A percentile compares a stretch with the other conserved stretches of the same genome.
Conservation (phyloP, 1,140 invertebrate genomes). For the Drosophila varians region DNA sequence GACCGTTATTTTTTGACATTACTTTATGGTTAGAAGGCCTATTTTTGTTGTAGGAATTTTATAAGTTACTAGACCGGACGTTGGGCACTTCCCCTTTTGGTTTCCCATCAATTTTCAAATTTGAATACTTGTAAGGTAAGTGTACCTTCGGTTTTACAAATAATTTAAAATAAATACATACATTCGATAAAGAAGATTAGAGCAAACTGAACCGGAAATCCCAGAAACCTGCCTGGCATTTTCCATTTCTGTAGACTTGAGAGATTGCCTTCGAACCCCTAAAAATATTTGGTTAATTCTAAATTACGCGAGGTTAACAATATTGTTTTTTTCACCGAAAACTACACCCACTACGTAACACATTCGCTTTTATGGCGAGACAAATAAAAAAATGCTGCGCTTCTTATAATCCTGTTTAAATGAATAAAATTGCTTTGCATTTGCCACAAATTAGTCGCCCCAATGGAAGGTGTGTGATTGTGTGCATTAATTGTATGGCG, state of each 20-base stretch:
- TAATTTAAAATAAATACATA: too few species aligned
- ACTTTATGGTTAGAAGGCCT: too few species aligned
- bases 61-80: too few species aligned
- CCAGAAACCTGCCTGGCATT: background rate
- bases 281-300: background rate
- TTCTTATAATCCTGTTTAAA: constrained; percentile 32
- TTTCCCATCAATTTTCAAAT: too few species aligned
- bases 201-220: background rate
- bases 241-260: background rate
- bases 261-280: background rate
- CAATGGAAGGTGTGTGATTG: constrained; percentile 1
- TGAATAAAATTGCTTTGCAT: constrained; percentile 44
- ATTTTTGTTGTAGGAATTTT: too few species aligned
- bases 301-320: background rate
- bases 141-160: too few species aligned
- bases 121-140: too few species aligned
- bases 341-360: background rate
- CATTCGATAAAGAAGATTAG: background rate
- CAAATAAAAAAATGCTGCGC: constrained; percentile 24
- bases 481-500: constrained; percentile 48
- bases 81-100: too few species aligned
- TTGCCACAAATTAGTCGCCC: constrained; percentile 41
- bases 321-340: too few species aligned
- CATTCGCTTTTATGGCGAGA: constrained; percentile 5
- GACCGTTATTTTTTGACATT: too few species aligned